A percentile compares a stretch with the other conserved stretches of the same genome.
Evolutionary conservation across 2,797 vertebrate species (phyloP).

Genomic region (Rhyacichthys aspro): DNA sequence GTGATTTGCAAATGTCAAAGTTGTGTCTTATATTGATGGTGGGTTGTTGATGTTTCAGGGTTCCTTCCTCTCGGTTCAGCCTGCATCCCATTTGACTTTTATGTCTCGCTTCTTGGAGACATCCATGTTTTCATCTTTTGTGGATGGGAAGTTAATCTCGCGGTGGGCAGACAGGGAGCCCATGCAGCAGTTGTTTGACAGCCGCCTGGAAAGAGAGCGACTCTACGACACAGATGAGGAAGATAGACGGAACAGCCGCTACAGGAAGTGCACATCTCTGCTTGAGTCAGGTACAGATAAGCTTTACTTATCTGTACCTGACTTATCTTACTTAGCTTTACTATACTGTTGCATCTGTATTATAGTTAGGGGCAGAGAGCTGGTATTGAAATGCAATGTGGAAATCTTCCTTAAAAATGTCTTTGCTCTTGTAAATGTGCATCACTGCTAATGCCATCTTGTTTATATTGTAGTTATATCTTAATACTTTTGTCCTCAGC

Average conservation of each 20-base stretch:
- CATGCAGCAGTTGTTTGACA: conserved; percentile 92
- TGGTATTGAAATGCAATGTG: too few species aligned
- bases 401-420: too few species aligned
- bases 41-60: conserved; percentile 78
- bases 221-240: conserved; percentile 87
- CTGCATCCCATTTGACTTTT: conserved; percentile 90
- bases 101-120: conserved; percentile 98
- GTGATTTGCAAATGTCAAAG: neutral
- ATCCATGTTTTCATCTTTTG: conserved; percentile 97
- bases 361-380: too few species aligned
- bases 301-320: neutral
- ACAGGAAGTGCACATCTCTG: conserved; percentile 89
- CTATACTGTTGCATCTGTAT: too few species aligned
- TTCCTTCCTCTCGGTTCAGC: conserved; percentile 95
- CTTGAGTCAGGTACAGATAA: conserved; percentile 89
- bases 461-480: neutral
- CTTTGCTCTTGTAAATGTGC: too few species aligned
- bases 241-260: conserved; percentile 82
- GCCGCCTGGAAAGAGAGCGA: conserved; percentile 89
- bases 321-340: too few species aligned
- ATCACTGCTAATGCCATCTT: neutral
- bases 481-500: conserved; percentile 66
- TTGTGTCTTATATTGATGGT: conserved; percentile 1
- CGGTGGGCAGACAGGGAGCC: conserved; percentile 96
- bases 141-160: conserved; percentile 96